These are phyloP conservation scores for Hypotaenidia okinawae DNA, from an alignment of 2,797 vertebrate genomes.

Conservation along the genomic window DNA sequence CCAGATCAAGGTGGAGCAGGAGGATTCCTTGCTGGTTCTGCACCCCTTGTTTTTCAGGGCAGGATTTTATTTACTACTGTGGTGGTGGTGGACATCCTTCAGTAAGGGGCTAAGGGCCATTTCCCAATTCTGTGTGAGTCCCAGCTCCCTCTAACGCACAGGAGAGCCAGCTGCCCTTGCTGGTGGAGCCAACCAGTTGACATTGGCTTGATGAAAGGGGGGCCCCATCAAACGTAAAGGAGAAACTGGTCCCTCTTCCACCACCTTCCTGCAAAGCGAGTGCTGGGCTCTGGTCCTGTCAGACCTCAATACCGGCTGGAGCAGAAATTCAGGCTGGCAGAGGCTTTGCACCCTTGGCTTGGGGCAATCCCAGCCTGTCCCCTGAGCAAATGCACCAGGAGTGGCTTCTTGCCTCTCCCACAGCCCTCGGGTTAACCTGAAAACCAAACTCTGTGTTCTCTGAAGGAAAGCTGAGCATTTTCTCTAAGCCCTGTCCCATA, in stretches of 20 bases:
- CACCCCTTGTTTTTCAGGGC: background rate
- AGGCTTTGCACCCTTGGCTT: background rate
- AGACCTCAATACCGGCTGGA: background rate
- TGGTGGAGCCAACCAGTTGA: background rate
- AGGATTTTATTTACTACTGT: background rate
- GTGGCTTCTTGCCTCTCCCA: background rate
- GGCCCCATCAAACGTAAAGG: background rate
- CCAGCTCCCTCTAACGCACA: background rate
- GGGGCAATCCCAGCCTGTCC: background rate
- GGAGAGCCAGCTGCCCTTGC: background rate
- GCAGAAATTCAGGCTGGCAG: background rate
- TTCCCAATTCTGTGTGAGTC: background rate
- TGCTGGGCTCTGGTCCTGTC: background rate
- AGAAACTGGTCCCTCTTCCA: background rate
- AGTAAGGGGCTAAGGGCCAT: background rate
- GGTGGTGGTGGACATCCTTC: background rate
- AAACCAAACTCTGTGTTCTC: background rate
- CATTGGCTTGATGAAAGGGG: background rate
- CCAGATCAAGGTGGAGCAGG: background rate
- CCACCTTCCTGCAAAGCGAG: background rate
- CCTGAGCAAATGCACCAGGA: background rate
- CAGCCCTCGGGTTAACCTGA: background rate
- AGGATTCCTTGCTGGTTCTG: background rate
- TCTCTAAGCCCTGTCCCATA: slow-evolving; percentile 23
- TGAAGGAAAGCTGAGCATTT: background rate